phyloP scores from a whole-genome alignment of 2,797 vertebrate species.

The Simalia tracyae region DNA sequence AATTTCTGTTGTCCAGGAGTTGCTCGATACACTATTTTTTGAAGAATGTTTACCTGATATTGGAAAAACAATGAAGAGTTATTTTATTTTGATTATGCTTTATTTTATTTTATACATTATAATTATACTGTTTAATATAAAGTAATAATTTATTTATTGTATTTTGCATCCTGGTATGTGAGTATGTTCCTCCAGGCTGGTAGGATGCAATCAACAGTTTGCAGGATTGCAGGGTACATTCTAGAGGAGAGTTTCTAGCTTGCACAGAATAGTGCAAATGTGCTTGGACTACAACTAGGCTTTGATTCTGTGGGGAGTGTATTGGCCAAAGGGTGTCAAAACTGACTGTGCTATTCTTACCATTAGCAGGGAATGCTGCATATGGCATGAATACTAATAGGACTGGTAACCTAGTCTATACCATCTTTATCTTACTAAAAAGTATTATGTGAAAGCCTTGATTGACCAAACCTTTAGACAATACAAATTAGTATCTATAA shows the following conservation, averaged over 20 bases:
- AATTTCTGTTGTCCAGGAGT: conserved; percentile 89
- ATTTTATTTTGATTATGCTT: not conserved
- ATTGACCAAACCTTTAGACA: not conserved
- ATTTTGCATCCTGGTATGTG: not conserved
- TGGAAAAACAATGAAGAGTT: conserved; percentile 15
- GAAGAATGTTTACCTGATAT: conserved; percentile 84
- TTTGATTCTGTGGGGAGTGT: not conserved
- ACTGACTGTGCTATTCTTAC: not conserved
- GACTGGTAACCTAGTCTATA: not conserved
- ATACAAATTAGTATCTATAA: not conserved
- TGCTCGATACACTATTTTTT: conserved; percentile 88
- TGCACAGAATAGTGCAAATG: not conserved
- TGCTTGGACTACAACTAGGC: not conserved
- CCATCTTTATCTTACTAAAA: not conserved
- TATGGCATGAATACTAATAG: not conserved
- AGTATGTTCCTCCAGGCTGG: not conserved
- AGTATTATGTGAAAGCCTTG: not conserved
- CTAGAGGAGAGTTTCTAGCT: not conserved
- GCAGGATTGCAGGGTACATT: not conserved
- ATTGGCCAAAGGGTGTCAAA: not conserved
- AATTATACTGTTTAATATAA: conserved; percentile 1
- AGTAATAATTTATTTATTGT: not conserved
- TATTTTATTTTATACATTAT: not conserved
- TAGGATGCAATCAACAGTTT: not conserved
- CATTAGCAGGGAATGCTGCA: not conserved